Percentiles rank a stretch among this genome's conserved stretches.
Conservation (phyloP, 2,113 vertebrate genomes). For the Glaucomys volans region DNA sequence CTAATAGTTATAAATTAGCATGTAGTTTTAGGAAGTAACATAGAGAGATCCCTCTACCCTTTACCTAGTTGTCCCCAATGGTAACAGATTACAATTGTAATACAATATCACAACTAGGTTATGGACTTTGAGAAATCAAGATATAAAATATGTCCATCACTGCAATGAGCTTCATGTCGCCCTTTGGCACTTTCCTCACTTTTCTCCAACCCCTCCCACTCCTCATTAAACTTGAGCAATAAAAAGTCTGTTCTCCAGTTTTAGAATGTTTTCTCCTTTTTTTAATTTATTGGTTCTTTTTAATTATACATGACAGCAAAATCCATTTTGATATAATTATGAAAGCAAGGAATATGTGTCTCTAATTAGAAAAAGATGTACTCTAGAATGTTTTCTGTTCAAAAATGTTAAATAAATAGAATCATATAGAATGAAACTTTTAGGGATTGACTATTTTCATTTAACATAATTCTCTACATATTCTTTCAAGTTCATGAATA, state of each 20-base stretch:
- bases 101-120: not conserved
- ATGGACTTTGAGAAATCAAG: not conserved
- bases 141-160: not conserved
- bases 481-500: not conserved
- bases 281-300: too few relatives aligned
- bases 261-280: too few relatives aligned
- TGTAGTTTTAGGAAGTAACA: not conserved
- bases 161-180: rapidly evolving
- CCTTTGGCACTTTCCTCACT: not conserved
- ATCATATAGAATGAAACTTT: not conserved
- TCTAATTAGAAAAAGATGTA: too few relatives aligned
- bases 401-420: not conserved
- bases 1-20: not conserved
- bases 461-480: not conserved
- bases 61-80: rapidly evolving
- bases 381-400: not conserved
- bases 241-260: not conserved
- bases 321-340: too few relatives aligned
- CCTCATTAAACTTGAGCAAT: not conserved
- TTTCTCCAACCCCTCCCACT: not conserved
- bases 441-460: not conserved
- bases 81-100: not conserved
- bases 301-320: too few relatives aligned
- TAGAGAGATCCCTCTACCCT: not conserved
- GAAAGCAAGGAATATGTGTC: too few relatives aligned